Evolutionary conservation across 1,140 invertebrate species (phyloP).

Genomic region (Trichonephila inaurata): DNA sequence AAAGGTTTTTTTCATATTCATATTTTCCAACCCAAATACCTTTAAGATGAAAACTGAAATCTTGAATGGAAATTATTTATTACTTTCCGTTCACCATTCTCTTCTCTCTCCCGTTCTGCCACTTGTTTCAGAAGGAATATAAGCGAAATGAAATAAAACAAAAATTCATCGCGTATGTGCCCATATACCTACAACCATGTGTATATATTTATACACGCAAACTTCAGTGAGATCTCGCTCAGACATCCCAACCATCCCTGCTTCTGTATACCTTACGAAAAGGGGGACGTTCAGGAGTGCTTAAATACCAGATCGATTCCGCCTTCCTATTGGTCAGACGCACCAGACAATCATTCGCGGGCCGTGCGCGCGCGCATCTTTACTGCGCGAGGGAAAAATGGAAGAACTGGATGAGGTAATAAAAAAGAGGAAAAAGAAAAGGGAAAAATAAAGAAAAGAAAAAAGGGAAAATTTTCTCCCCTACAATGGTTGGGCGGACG

Average conservation of each 20-base stretch:
- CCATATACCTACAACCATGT: background rate
- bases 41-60: background rate
- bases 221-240: background rate
- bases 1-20: background rate
- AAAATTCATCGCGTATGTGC: background rate
- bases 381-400: slow-evolving; percentile 22
- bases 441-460: slow-evolving; percentile 38
- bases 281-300: background rate
- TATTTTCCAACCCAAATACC: background rate
- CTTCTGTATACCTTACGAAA: slow-evolving; percentile 22
- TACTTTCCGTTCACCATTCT: background rate
- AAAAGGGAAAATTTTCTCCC: slow-evolving; percentile 15
- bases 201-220: background rate
- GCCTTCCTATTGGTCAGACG: background rate
- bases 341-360: background rate
- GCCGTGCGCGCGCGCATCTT: background rate
- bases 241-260: background rate
- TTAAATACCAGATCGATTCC: slow-evolving; percentile 39
- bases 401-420: background rate
- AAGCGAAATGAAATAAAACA: no score
- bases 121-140: background rate
- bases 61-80: background rate
- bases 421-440: slow-evolving; percentile 9
- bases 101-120: background rate
- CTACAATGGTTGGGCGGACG: slow-evolving; percentile 50